Base-by-base conservation (phyloP, 2,888 invertebrate species). In the Ichneumon xanthorius region DNA sequence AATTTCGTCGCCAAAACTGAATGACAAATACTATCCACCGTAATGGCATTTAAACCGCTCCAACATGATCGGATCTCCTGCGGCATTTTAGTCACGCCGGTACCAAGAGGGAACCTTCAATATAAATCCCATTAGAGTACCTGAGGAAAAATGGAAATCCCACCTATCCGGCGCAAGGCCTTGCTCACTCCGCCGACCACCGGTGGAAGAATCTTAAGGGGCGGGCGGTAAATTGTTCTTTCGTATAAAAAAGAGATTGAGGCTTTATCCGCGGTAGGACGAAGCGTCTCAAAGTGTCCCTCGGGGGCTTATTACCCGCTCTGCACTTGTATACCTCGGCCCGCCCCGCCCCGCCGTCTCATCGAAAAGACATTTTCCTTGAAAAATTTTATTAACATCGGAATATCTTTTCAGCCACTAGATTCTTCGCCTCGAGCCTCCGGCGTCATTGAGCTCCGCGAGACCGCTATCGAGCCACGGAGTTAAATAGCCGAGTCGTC, bases 61-160 rank as follows among this genome's bases (percentile, higher is more conserved):
- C 9, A 30, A 30, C 63, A 63, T 14, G 16, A 33, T 4, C 63
- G 33, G 6, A 61, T n/a, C 63, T 63, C n/a, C 6, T 6, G 16
- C 5, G 33, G 30, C 63, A 30, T 5, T 33, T 26, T 30, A 33
- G 16, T 63, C 63, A n/a, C 30, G 16, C 16, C 63, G 16, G 63
- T 16, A 63, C n/a, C 63, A n/a, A 30, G 30, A 33, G 70, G 63
- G 53, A 76, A 71, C 53, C 33, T 58, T 55, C 68, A 33, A 73
- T 79, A 79, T 76, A 85, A 88, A 90, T 89, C 85, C 89, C 85
- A 87, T 89, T 89, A 87, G 80, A 84, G 75, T 80, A 84, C 58
- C 84, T 79, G 81, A 79, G 78, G 82, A 76, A 86, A 88, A 87
- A 88, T 86, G 70, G 86, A 61, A 88, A 86, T 84, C 72, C 67